Conservation (phyloP, 2,113 vertebrate species). For the Mirounga angustirostris region DNA sequence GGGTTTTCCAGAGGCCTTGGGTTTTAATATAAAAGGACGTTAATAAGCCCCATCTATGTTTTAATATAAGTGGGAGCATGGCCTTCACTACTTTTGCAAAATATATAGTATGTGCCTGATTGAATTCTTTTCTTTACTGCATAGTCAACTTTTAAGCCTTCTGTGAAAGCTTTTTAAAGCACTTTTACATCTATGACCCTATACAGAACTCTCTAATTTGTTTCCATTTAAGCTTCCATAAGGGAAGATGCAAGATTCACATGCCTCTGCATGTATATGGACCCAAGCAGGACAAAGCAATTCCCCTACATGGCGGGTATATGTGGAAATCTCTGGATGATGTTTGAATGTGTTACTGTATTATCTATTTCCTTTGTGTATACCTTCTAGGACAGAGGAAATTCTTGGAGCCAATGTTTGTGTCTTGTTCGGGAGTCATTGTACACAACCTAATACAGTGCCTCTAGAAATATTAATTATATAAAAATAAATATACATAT, state of each 20-base stretch:
- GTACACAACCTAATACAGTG: background rate
- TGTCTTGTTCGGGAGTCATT: background rate
- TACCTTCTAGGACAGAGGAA: background rate
- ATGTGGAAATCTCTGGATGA: background rate
- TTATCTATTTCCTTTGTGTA: background rate
- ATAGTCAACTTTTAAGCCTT: constrained; percentile 39
- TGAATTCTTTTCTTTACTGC: constrained; percentile 28
- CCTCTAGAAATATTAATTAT: background rate
- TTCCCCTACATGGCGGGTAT: background rate
- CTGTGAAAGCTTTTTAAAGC: constrained; percentile 12
- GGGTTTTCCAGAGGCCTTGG: background rate
- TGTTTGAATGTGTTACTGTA: background rate
- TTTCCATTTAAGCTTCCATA: background rate
- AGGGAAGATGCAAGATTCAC: background rate
- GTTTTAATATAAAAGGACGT: constrained; percentile 15
- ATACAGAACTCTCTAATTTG: constrained; percentile 13
- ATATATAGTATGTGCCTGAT: background rate
- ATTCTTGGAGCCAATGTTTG: background rate
- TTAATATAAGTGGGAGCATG: constrained; percentile 63
- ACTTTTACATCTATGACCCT: background rate
- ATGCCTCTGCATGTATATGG: background rate
- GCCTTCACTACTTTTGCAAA: constrained; percentile 32
- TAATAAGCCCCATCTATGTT: constrained; percentile 22
- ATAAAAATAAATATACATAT: background rate
- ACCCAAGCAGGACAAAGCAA: background rate